Evolutionary conservation across 2,113 vertebrate species (phyloP).

Genomic region (Psittacula cyanocephala): DNA sequence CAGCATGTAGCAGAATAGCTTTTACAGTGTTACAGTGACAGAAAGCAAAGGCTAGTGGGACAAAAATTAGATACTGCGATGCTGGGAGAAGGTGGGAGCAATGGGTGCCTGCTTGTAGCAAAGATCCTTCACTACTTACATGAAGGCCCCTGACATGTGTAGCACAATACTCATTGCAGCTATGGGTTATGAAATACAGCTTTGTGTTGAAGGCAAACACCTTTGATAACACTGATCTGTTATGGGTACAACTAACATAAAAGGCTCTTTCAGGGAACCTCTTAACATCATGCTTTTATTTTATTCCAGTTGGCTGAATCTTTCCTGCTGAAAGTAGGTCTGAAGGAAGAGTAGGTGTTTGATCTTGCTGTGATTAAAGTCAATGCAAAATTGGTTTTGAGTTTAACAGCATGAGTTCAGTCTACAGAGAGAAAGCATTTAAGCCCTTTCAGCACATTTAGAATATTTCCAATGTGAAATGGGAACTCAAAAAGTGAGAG

Average conservation of each 20-base stretch:
- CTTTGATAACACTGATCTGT: neutral
- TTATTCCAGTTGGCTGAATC: neutral
- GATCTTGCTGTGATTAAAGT: conserved; percentile 29
- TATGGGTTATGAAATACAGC: neutral
- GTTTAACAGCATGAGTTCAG: neutral
- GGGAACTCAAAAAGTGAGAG: neutral
- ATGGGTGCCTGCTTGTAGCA: neutral
- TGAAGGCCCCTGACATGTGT: neutral
- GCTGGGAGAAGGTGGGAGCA: neutral
- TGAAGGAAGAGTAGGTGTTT: conserved; percentile 27
- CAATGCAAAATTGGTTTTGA: conserved; percentile 2
- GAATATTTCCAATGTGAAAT: neutral
- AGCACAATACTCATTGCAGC: neutral
- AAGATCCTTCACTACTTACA: neutral
- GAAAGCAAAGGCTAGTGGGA: neutral
- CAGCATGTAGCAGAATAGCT: neutral
- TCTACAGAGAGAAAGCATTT: neutral
- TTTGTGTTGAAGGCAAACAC: neutral
- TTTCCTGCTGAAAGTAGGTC: neutral
- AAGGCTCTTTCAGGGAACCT: neutral
- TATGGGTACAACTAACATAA: accelerated
- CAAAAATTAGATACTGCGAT: neutral
- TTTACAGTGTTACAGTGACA: neutral
- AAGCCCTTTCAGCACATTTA: neutral
- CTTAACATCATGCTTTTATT: neutral